Conservation (phyloP, 1,140 invertebrate genomes). For the Lepidurus packardi region DNA sequence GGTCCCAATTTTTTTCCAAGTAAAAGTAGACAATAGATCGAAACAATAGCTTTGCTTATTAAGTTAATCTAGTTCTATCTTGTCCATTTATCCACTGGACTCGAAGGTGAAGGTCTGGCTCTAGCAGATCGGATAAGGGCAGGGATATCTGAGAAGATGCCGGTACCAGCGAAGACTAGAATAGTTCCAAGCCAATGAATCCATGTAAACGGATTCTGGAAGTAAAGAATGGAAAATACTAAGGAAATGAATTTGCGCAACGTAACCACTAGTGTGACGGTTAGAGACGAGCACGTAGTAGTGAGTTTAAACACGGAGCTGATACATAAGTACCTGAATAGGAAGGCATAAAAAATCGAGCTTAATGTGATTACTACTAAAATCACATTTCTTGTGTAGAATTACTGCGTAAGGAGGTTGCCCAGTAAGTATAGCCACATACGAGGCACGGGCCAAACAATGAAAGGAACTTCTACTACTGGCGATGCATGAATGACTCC, state of each 20-base stretch:
- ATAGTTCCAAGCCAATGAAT: constrained; percentile 88
- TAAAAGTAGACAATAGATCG: no score
- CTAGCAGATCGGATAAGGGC: constrained; percentile 34
- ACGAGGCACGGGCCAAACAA: constrained; percentile 58
- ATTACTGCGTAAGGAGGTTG: constrained; percentile 87
- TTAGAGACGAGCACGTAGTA: constrained; percentile 86
- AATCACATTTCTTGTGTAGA: constrained; percentile 32
- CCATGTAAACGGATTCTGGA: constrained; percentile 86
- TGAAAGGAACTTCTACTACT: constrained; percentile 37
- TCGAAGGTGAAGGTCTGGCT: neutral
- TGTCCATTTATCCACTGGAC: neutral
- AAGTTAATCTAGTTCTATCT: neutral
- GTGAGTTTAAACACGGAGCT: constrained; percentile 89
- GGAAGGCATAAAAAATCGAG: constrained; percentile 27
- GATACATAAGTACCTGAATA: constrained; percentile 74
- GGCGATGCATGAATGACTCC: constrained; percentile 45
- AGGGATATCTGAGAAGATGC: constrained; percentile 77
- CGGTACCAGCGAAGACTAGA: constrained; percentile 85
- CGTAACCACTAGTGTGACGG: constrained; percentile 92
- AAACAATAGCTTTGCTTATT: neutral
- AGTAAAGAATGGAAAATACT: constrained; percentile 92
- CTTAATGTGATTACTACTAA: neutral
- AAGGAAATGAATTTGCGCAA: constrained; percentile 91
- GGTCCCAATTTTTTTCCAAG: no score
- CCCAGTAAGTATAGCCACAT: constrained; percentile 73